Conservation (phyloP, 2,113 vertebrate species). For the Pterocles gutturalis region DNA sequence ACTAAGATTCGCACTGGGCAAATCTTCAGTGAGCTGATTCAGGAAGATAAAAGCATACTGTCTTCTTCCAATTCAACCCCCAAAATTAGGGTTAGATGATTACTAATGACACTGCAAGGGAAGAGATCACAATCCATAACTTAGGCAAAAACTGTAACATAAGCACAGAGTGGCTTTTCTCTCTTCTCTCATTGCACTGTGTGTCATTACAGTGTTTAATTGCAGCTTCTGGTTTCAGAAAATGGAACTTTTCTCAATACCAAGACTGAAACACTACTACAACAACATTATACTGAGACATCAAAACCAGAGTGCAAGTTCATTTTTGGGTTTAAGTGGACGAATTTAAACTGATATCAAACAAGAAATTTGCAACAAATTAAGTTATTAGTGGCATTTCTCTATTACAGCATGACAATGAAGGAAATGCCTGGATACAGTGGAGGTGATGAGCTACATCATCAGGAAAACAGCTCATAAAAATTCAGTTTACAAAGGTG, state of each 20-base stretch:
- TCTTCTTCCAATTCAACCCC: background rate
- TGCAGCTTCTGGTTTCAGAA: constrained; percentile 41
- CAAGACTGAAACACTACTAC: background rate
- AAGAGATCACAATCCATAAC: background rate
- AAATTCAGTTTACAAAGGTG: background rate
- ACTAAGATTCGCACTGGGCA: background rate
- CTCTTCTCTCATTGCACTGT: constrained; percentile 4
- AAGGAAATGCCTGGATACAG: background rate
- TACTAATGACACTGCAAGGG: background rate
- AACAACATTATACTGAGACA: background rate
- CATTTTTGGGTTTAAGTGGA: background rate
- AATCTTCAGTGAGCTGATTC: background rate
- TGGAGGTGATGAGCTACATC: background rate
- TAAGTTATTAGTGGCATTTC: background rate
- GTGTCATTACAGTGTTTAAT: background rate
- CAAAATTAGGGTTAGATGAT: background rate
- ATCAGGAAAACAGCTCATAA: background rate
- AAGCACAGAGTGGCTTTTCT: constrained; percentile 29
- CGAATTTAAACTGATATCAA: background rate
- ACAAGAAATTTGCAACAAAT: background rate
- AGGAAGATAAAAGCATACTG: background rate
- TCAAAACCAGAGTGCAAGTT: background rate
- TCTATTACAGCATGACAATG: background rate
- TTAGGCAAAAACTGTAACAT: background rate
- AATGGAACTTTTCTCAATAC: background rate